Percentiles rank a stretch among this genome's conserved stretches.
These are phyloP conservation scores for Labeo calbasu DNA, from an alignment of 2,797 vertebrate species.

Conservation along the genomic window DNA sequence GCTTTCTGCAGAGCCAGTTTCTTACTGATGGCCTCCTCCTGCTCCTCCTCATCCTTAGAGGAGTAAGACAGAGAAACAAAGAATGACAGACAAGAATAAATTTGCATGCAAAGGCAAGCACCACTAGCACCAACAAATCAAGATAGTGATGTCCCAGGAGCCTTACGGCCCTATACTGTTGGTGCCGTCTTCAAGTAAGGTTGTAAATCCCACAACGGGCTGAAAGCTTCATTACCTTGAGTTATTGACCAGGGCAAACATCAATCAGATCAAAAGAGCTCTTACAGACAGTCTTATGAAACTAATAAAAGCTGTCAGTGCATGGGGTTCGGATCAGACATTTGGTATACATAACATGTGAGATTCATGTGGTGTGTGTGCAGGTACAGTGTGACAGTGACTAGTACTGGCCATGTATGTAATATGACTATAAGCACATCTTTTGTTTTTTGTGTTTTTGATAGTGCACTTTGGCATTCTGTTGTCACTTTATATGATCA, in stretches of 20 bases:
- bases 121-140: slow-evolving; percentile 48
- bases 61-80: slow-evolving; percentile 37
- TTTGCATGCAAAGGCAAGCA: slow-evolving; percentile 13
- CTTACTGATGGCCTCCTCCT: slow-evolving; percentile 95
- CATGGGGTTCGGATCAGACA: slow-evolving; percentile 36
- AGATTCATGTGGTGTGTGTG: slow-evolving; percentile 34
- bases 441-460: neutral
- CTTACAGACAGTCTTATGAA: slow-evolving; percentile 49
- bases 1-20: slow-evolving; percentile 94
- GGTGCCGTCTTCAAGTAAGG: slow-evolving; percentile 44
- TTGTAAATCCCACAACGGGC: slow-evolving; percentile 40
- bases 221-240: slow-evolving; percentile 54
- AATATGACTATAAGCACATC: too few relatives aligned
- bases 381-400: neutral
- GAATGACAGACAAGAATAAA: slow-evolving; percentile 10
- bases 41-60: slow-evolving; percentile 92
- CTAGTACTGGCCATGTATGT: neutral
- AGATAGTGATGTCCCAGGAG: slow-evolving; percentile 18
- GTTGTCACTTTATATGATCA: neutral
- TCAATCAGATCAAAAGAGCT: slow-evolving; percentile 53
- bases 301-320: slow-evolving; percentile 46
- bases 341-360: slow-evolving; percentile 38
- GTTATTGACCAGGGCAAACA: slow-evolving; percentile 54
- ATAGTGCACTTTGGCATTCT: neutral
- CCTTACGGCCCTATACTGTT: slow-evolving; percentile 6